A percentile compares a stretch with the other conserved stretches of the same genome.
Conservation (phyloP, 2,797 vertebrate species). For the Nyctibius grandis region DNA sequence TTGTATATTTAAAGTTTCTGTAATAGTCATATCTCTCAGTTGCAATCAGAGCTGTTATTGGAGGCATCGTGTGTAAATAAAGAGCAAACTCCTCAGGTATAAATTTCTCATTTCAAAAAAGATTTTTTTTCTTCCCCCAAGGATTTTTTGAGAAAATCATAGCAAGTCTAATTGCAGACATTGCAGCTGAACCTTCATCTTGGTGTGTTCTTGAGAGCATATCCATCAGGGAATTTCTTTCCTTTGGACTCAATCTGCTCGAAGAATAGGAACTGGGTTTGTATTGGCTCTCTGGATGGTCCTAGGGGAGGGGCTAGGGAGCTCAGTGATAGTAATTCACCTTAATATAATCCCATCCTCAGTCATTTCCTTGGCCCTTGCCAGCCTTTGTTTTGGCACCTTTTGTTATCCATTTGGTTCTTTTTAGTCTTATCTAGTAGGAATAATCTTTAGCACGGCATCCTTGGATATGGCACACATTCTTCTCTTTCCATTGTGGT, state of each 20-base stretch:
- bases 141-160: background rate
- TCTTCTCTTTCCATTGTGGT: background rate
- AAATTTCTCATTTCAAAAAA: background rate
- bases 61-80: background rate
- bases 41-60: background rate
- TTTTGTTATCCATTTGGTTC: background rate
- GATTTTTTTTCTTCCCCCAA: too few relatives aligned
- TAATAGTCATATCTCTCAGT: background rate
- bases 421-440: background rate
- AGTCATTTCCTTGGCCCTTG: background rate
- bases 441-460: background rate
- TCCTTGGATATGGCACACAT: background rate
- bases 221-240: background rate
- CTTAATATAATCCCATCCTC: background rate
- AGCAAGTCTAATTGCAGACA: background rate
- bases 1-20: background rate
- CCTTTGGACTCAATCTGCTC: background rate
- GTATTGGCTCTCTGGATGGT: background rate
- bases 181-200: background rate
- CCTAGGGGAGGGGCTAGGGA: background rate
- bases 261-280: background rate
- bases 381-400: background rate
- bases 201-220: background rate
- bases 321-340: background rate
- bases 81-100: background rate